Conservation (phyloP, 2,797 vertebrate species). For the Tangara arthus region DNA sequence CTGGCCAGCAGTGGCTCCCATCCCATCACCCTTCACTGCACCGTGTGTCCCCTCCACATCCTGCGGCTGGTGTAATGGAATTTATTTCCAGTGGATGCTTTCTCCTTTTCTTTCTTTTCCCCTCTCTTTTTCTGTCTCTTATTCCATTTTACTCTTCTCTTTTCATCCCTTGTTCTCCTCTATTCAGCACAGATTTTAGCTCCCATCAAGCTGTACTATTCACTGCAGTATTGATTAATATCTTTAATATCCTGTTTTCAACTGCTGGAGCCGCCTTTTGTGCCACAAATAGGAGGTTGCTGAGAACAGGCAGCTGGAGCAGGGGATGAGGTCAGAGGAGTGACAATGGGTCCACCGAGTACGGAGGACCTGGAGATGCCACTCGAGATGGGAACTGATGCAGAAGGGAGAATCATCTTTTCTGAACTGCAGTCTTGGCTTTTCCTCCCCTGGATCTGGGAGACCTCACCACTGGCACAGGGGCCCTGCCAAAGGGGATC, state of each 20-base stretch:
- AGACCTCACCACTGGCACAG: accelerated
- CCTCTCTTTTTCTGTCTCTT: neutral
- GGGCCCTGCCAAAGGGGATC: neutral
- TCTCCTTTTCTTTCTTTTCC: neutral
- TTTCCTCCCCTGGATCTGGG: neutral
- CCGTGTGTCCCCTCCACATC: accelerated
- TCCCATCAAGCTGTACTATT: neutral
- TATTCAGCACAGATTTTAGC: neutral
- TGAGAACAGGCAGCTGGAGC: neutral
- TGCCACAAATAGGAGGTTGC: neutral
- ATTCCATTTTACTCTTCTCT: neutral
- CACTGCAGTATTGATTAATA: neutral
- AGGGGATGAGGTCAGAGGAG: neutral
- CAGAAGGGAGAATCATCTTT: neutral
- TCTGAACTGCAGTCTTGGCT: neutral
- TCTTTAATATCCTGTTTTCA: slow-evolving; percentile 41
- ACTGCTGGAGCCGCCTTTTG: neutral
- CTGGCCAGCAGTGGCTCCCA: neutral
- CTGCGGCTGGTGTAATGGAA: neutral
- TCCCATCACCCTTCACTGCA: neutral
- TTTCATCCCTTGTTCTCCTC: neutral
- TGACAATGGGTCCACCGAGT: accelerated
- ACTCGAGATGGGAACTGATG: neutral
- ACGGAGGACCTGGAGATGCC: accelerated
- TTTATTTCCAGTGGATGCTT: neutral